These are phyloP conservation scores for Drosophila watanabei DNA, from an alignment of 1,140 invertebrate species.

Conservation along the genomic window DNA sequence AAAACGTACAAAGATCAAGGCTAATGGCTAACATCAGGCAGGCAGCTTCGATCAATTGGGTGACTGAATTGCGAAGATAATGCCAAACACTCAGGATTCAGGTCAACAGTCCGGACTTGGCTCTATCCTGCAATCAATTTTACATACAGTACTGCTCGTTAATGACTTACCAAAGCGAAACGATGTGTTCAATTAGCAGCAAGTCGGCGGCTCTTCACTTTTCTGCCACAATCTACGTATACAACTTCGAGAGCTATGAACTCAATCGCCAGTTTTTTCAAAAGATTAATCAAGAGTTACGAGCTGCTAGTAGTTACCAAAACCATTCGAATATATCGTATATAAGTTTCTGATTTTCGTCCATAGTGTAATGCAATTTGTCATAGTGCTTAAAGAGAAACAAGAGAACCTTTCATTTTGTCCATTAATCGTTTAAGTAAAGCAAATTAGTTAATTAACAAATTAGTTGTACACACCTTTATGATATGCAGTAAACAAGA, in stretches of 20 bases:
- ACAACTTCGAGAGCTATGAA: conserved; percentile 8
- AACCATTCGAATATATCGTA: conserved; percentile 40
- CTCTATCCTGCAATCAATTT: conserved; percentile 36
- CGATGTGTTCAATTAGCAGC: conserved; percentile 46
- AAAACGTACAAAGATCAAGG: conserved; percentile 34
- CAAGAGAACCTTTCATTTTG: conserved; percentile 46
- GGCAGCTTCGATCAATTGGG: conserved; percentile 32
- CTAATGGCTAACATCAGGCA: conserved; percentile 10
- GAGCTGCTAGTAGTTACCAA: background rate
- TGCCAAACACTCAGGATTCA: conserved; percentile 19
- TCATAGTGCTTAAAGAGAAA: conserved; percentile 34
- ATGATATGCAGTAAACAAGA: conserved; percentile 20
- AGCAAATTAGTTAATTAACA: conserved; percentile 77
- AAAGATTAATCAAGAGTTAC: background rate
- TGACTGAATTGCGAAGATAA: conserved; percentile 42
- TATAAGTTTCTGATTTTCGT: conserved; percentile 62
- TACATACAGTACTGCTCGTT: conserved; percentile 21
- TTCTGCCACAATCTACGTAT: conserved; percentile 20
- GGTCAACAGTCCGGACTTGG: background rate
- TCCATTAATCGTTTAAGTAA: conserved; percentile 75
- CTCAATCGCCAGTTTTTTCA: conserved; percentile 13
- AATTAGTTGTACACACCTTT: conserved; percentile 53
- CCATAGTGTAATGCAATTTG: conserved; percentile 71
- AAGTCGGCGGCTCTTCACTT: conserved; percentile 18
- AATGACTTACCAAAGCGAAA: conserved; percentile 18